Evolutionary conservation across 2,113 vertebrate genomes (phyloP), one percentile per base, ranked within the genome.

Genomic region (Leucosticte australis): DNA sequence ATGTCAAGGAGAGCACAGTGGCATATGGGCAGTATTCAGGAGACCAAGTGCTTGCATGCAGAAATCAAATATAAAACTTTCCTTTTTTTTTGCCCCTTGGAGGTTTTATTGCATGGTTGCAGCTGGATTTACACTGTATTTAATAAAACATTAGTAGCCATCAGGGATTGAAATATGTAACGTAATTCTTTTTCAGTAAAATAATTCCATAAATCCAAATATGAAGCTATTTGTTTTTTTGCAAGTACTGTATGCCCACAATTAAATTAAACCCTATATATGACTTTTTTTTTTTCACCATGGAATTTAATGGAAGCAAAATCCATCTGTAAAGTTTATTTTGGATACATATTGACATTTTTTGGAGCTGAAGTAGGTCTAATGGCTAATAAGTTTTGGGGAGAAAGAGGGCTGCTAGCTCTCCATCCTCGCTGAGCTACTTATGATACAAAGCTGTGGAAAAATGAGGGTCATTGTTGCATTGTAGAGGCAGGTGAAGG

Each of bases 181-280:
- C 91, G 89, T 97, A 98, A 98, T 98, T 98, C 97, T 93, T 83
- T 98, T 98, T 98, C 97, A 95, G 97, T 98, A 97, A 97, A 98
- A 97, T 97, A 97, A 97, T 98, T 98, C 97, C 96, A 98, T 98
- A 98, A 98, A 98, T 98, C 97, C 94, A 98, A 98, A 98, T 98
- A 97, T 93, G 96, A 97, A 97, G 77, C 67, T 89, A 49, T 91
- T 83, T 94, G 73, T 55, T 80, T 83, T 87, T 84, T 94, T 96
- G 80, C 55, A 95, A 93, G 81, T 84, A 77, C 69, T 93, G n/a
- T 95, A 92, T 94, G 50, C 71, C 59, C 74, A 76, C 97, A 97
- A 97, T 98, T 97, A 96, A 97, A 98, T 97, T 95, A 97, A 97
- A 96, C 20, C 75, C 44, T 85, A 75, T 95, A 82, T 96, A 81